Evolutionary conservation across 2,888 invertebrate species (phyloP).

Genomic region (Pammene aurita): DNA sequence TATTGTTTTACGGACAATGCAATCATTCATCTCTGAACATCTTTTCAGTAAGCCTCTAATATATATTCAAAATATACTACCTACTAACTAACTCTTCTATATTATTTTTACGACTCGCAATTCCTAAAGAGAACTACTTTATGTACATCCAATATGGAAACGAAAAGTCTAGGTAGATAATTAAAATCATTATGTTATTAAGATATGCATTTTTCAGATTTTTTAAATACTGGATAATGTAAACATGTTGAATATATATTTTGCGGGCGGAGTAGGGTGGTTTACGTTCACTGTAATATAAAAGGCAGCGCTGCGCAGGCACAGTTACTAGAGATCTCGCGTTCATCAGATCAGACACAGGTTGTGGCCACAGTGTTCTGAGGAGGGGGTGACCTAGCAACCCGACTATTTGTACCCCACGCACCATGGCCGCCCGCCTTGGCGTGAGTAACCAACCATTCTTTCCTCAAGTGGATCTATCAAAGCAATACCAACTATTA

Average conservation of each 20-base stretch:
- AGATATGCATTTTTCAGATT: slow-evolving; percentile 22
- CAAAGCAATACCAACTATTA: slow-evolving; percentile 1
- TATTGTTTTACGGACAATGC: slow-evolving; percentile 13
- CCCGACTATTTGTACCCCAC: slow-evolving; percentile 54
- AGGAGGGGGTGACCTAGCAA: slow-evolving; percentile 53
- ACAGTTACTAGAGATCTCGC: slow-evolving; percentile 61
- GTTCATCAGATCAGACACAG: slow-evolving; percentile 53
- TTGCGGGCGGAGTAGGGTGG: slow-evolving; percentile 66
- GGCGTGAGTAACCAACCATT: slow-evolving; percentile 66
- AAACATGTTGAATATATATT: slow-evolving; percentile 55
- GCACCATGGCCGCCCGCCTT: slow-evolving; percentile 71
- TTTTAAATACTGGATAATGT: slow-evolving; percentile 47
- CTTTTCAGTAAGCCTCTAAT: too few species aligned
- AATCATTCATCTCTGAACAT: background rate
- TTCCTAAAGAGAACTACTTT: too few species aligned
- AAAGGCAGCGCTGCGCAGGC: slow-evolving; percentile 59
- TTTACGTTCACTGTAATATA: slow-evolving; percentile 76
- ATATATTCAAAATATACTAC: too few species aligned
- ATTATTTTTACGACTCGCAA: too few species aligned
- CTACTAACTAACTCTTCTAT: too few species aligned
- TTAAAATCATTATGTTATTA: background rate
- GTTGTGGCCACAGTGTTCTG: slow-evolving; percentile 53
- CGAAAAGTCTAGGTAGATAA: too few species aligned
- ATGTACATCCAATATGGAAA: too few species aligned
- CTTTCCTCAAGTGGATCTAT: slow-evolving; percentile 44